Evolutionary conservation across 2,888 invertebrate genomes (phyloP), one percentile per base, ranked within the genome.

Genomic region (Thereva unica): DNA sequence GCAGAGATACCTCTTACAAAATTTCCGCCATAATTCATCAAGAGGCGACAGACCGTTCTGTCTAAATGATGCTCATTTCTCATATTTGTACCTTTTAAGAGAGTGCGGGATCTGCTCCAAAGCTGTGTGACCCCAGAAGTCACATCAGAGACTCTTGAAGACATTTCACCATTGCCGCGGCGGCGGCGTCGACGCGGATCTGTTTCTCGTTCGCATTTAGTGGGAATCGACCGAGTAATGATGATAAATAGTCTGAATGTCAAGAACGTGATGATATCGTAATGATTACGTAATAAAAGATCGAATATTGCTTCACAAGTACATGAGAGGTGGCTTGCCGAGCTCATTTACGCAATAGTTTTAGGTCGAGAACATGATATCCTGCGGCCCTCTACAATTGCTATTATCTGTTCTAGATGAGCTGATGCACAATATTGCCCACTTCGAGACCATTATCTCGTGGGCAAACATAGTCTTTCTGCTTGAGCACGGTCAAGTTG

Each of bases 181-280:
- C 23, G 5, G 35, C 9, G 53, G 38, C 41, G 64, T n/a, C n/a
- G n/a, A 35, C 44, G 65, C 45, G 54, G 40, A 61, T 64, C 69
- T 67, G 41, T 49, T 49, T 61, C n/a, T n/a, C 68, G 70, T 70
- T 74, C 73, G 73, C 77, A 76, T 75, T 75, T 76, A 76, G 77
- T 74, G 72, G 10, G 40, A 53, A n/a, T 56, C 55, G 37, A 12
- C 61, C 40, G 57, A 42, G 74, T 73, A 75, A 76, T 77, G 76
- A 77, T 79, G 78, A 78, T 78, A 79, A 78, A 78, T 78, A 78
- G 78, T 74, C 75, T 73, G 74, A 77, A 75, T 77, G 77, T 78
- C 77, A 77, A 75, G 78, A 79, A 77, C 77, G 78, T 78, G 79
- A 79, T 79, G 79, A 78, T 78, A 78, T 78, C 78, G 77, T 77